These are phyloP conservation scores for Criorhina ranunculi DNA, from an alignment of 2,888 invertebrate species.

Conservation along the genomic window DNA sequence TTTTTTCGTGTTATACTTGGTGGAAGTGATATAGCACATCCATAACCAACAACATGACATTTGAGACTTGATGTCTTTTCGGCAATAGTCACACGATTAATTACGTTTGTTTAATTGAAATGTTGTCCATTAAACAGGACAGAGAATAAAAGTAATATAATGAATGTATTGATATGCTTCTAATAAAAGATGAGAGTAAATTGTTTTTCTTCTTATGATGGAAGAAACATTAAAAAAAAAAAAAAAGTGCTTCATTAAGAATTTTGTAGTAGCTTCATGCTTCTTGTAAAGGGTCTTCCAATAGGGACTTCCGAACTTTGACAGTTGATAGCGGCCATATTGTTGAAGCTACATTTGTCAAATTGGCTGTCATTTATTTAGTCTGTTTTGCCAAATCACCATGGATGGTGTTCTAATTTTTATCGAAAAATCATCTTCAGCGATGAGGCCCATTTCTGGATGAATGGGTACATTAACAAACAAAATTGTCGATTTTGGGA, in stretches of 20 bases:
- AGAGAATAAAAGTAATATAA: constrained; percentile 28
- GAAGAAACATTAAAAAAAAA: background rate
- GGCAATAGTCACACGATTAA: constrained; percentile 57
- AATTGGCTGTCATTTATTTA: too few relatives aligned
- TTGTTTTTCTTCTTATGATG: background rate
- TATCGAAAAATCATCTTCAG: too few relatives aligned
- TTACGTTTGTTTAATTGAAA: constrained; percentile 69
- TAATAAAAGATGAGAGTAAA: constrained; percentile 4
- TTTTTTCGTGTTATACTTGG: background rate
- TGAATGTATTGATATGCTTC: constrained; percentile 54
- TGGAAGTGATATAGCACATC: constrained; percentile 1
- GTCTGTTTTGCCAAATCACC: too few relatives aligned
- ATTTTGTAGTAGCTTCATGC: too few relatives aligned
- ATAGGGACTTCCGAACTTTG: too few relatives aligned
- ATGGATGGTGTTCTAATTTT: too few relatives aligned
- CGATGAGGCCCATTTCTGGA: too few relatives aligned
- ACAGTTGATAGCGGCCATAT: too few relatives aligned
- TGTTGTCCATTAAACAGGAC: constrained; percentile 40
- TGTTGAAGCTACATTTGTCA: too few relatives aligned
- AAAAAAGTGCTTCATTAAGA: constrained; percentile 12
- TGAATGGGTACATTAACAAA: too few relatives aligned
- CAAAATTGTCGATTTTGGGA: too few relatives aligned
- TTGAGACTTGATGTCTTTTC: constrained; percentile 40
- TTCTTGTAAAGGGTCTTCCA: too few relatives aligned
- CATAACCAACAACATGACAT: constrained; percentile 44